Evolutionary conservation across 2,888 invertebrate species (phyloP).

Genomic region (Diarsia brunnea): DNA sequence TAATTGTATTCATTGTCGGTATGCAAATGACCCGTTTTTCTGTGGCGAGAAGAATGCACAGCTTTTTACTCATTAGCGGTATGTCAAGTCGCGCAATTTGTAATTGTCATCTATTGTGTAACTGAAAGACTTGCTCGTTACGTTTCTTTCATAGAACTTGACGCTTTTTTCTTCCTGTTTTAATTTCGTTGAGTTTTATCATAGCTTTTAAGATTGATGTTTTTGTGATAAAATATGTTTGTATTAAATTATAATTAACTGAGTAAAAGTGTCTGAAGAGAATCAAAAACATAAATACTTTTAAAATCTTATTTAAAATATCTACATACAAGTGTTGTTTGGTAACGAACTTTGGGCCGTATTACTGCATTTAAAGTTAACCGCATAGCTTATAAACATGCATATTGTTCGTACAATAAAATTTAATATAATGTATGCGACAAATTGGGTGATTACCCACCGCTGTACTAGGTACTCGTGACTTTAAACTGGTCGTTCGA

Average conservation of each 20-base stretch:
- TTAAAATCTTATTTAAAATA: background rate
- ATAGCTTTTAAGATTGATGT: background rate
- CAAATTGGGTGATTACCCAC: slow-evolving; percentile 40
- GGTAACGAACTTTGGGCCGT: background rate
- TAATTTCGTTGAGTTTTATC: background rate
- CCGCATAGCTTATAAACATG: slow-evolving; percentile 33
- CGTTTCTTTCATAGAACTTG: background rate
- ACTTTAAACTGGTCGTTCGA: slow-evolving; percentile 32
- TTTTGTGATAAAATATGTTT: background rate
- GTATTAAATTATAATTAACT: background rate
- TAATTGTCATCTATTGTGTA: slow-evolving; percentile 35
- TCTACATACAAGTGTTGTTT: background rate
- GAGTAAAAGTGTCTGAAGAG: background rate
- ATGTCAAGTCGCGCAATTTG: slow-evolving; percentile 33
- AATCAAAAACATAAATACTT: background rate
- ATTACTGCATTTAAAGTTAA: slow-evolving; percentile 12
- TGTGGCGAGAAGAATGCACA: background rate
- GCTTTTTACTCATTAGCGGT: slow-evolving; percentile 23
- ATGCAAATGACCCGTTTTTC: slow-evolving; percentile 12
- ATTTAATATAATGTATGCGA: slow-evolving; percentile 36
- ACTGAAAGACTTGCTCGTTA: slow-evolving; percentile 23
- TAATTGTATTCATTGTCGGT: background rate
- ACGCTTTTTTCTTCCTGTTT: background rate
- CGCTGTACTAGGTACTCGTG: slow-evolving; percentile 16
- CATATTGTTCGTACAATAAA: slow-evolving; percentile 18